Conservation (phyloP, 2,113 vertebrate species). For the Myotis davidii region DNA sequence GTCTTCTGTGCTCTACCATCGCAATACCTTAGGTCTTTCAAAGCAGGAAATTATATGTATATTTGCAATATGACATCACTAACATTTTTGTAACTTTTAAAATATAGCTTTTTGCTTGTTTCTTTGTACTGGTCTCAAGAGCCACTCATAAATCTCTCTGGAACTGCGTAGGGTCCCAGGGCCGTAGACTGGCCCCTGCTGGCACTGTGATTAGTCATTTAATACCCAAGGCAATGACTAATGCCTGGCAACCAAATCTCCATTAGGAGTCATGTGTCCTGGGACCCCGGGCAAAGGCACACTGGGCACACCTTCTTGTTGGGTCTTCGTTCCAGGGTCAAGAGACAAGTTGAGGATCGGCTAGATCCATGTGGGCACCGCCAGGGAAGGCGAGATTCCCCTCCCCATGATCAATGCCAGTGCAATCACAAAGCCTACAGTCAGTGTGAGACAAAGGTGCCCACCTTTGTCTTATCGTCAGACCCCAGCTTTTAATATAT, state of each 20-base stretch:
- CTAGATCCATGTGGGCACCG: not conserved
- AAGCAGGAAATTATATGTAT: not conserved
- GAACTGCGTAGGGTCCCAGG: conserved; percentile 19
- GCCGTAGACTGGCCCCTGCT: conserved; percentile 41
- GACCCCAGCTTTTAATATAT: not conserved
- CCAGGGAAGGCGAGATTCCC: not conserved
- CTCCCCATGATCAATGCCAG: too few species aligned
- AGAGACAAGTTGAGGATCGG: not conserved
- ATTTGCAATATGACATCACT: not conserved
- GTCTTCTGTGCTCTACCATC: not conserved
- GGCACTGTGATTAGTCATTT: conserved; percentile 60
- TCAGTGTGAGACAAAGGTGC: not conserved
- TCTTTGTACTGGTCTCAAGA: conserved; percentile 21
- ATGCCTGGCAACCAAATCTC: conserved; percentile 3
- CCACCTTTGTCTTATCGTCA: conserved; percentile 33
- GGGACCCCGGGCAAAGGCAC: not conserved
- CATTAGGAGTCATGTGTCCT: not conserved
- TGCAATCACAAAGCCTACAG: not conserved
- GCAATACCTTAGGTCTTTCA: not conserved
- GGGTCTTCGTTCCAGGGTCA: not conserved
- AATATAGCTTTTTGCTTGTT: conserved; percentile 3
- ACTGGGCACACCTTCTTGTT: not conserved
- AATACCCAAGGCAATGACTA: conserved; percentile 56
- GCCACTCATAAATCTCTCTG: conserved; percentile 55
- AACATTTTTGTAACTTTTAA: not conserved